phyloP scores from a whole-genome alignment of 2,797 vertebrate species.

The Coranthus polyacanthus region DNA sequence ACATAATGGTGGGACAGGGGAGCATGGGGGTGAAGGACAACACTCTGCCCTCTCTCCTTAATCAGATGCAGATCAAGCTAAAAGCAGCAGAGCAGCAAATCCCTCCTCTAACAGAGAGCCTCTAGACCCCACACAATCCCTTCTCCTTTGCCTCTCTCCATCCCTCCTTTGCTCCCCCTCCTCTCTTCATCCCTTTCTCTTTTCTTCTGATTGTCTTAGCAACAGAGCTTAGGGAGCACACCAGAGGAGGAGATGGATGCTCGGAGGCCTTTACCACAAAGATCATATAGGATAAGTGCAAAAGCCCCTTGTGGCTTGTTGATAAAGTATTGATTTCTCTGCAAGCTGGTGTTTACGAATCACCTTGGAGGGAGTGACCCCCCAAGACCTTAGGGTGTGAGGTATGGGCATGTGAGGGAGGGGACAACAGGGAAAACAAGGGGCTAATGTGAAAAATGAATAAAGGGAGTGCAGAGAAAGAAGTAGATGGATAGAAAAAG shows the following conservation, averaged over 20 bases:
- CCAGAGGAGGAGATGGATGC: conserved; percentile 89
- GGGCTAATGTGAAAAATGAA: conserved; percentile 73
- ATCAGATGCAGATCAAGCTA: conserved; percentile 99
- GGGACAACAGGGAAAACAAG: conserved; percentile 26
- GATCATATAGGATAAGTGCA: conserved; percentile 97
- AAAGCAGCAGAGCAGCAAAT: conserved; percentile 95
- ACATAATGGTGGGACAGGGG: conserved; percentile 90
- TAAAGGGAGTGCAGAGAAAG: conserved; percentile 50
- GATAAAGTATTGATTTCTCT: conserved; percentile 99
- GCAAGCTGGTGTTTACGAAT: conserved; percentile 93
- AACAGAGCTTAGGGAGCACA: conserved; percentile 88
- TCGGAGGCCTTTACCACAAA: conserved; percentile 89
- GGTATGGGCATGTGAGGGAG: conserved; percentile 50
- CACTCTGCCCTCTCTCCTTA: conserved; percentile 86
- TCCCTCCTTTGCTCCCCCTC: conserved; percentile 48
- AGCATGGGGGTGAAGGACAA: conserved; percentile 94
- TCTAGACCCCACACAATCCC: conserved; percentile 69
- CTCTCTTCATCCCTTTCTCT: conserved; percentile 63
- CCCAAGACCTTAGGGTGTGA: conserved; percentile 89
- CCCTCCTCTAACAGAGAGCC: conserved; percentile 75
- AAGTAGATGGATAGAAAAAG: conserved; percentile 50
- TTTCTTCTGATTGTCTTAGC: conserved; percentile 82
- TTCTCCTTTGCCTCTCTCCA: conserved; percentile 56
- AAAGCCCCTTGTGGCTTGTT: conserved; percentile 98
- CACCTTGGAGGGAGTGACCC: conserved; percentile 98